Base-by-base conservation (phyloP, 2,113 vertebrate genomes). In the Condylura cristata region DNA sequence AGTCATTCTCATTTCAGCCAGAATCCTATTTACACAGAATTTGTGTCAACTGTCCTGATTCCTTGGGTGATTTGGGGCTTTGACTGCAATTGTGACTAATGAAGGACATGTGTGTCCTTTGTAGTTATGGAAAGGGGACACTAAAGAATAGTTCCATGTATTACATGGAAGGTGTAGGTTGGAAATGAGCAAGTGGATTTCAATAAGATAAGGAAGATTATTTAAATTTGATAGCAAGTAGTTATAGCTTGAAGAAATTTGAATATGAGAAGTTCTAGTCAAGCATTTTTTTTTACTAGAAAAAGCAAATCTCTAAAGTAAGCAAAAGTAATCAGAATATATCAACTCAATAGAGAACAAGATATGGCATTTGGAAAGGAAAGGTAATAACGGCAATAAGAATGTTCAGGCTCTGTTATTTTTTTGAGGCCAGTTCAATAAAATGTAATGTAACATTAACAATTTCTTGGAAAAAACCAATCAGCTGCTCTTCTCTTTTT, bases 251-350 rank as follows among this genome's bases (percentile, higher is more conserved):
- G 84, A 90, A 95, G 92, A 94, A 96, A 94, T 94, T 89, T 0
- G 0, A 97, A 93, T 90, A 89, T 85, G 87, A 96, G 93, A 95
- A 66, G 71, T 72, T 89, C 44, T 83, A 90, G 84, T 85, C 56
- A 91, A 93, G 60, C 20, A 56, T 46, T 94, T 92, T 46, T 94
- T 92, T 95, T 86, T 58, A 44, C 16, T 56, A 76, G 86, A 93
- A 96, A 96, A 96, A 95, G 60, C 70, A 70, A 87, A 97, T 93
- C 89, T 97, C 90, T 78, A 95, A 96, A 91, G 93, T 95, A 96
- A 96, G 93, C 95, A 96, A 84, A 97, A 95, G 89, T 96, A 94
- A 96, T 96, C 95, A 95, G 94, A 96, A 95, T 97, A 84, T 96
- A 91, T 96, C 95, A 96, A 34, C 51, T 95, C 92, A 90, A 93